A percentile compares a stretch with the other conserved stretches of the same genome.
Conservation (phyloP, 1,140 invertebrate species). For the Anagrus nilaparvatae region DNA sequence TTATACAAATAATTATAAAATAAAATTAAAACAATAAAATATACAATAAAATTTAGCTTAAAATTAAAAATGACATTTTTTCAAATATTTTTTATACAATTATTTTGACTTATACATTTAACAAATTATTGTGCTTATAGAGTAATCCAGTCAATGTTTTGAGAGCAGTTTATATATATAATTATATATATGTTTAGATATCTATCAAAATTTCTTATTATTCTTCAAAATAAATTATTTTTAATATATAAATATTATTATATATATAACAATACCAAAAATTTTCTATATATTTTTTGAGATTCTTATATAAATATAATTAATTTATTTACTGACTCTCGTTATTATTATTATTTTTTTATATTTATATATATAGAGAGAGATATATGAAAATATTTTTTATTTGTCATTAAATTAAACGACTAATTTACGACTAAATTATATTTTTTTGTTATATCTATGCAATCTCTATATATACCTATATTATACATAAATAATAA, state of each 20-base stretch:
- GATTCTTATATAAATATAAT: conserved; percentile 14
- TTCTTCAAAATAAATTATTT: conserved; percentile 4
- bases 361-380: conserved; percentile 6
- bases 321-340: conserved; percentile 8
- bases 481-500: conserved; percentile 13
- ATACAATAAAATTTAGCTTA: not conserved
- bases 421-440: no score
- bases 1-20: conserved; percentile 3
- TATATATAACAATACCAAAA: conserved; percentile 4
- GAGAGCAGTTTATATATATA: conserved; percentile 15
- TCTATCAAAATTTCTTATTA: conserved; percentile 4
- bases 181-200: conserved; percentile 15
- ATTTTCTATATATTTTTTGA: conserved; percentile 16
- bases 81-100: conserved; percentile 7
- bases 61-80: not conserved
- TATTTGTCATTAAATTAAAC: conserved; percentile 12
- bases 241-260: conserved; percentile 7
- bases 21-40: conserved; percentile 2
- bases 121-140: conserved; percentile 15
- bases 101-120: conserved; percentile 9
- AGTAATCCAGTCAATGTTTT: conserved; percentile 15
- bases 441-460: no score
- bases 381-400: conserved; percentile 7
- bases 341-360: conserved; percentile 8
- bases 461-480: conserved; percentile 11